Evolutionary conservation across 1,140 invertebrate species (phyloP).

Genomic region (Pollicipes pollicipes): DNA sequence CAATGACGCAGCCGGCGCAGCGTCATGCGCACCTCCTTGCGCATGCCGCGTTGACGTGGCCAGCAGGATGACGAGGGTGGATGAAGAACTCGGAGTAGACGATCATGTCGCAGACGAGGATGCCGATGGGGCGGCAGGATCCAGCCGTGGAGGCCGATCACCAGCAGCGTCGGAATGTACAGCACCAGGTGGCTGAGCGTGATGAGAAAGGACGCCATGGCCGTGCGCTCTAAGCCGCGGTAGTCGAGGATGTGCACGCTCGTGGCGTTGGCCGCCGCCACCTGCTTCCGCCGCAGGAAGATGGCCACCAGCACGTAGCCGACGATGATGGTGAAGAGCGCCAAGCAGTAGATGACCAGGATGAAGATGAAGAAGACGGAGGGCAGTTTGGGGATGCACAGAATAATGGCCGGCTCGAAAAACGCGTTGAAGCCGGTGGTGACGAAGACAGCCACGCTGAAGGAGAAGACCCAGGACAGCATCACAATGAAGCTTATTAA

Average conservation of each 20-base stretch:
- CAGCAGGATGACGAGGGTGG: conserved; percentile 23
- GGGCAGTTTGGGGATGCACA: conserved; percentile 24
- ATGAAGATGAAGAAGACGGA: conserved; percentile 23
- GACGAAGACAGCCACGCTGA: conserved; percentile 18
- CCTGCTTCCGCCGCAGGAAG: conserved; percentile 14
- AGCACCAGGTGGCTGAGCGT: conserved; percentile 22
- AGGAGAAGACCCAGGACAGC: conserved; percentile 20
- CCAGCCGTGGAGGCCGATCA: conserved; percentile 23
- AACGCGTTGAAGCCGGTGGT: conserved; percentile 19
- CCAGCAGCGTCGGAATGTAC: conserved; percentile 20
- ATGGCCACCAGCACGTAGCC: conserved; percentile 22
- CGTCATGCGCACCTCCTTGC: conserved; percentile 19
- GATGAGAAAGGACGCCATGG: conserved; percentile 21
- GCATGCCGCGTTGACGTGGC: conserved; percentile 20
- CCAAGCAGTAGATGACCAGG: conserved; percentile 22
- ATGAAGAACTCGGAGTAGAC: conserved; percentile 25
- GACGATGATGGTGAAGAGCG: conserved; percentile 20
- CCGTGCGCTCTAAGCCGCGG: conserved; percentile 18
- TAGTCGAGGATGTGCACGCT: conserved; percentile 8
- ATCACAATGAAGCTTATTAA: conserved; percentile 15
- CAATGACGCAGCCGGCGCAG: conserved; percentile 1
- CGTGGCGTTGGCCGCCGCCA: neutral
- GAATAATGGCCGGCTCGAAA: conserved; percentile 23
- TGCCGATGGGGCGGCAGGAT: conserved; percentile 20
- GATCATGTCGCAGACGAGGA: conserved; percentile 22